Percentiles rank a stretch among this genome's conserved stretches.
Conservation (phyloP, 1,140 invertebrate genomes). For the Bombus affinis region DNA sequence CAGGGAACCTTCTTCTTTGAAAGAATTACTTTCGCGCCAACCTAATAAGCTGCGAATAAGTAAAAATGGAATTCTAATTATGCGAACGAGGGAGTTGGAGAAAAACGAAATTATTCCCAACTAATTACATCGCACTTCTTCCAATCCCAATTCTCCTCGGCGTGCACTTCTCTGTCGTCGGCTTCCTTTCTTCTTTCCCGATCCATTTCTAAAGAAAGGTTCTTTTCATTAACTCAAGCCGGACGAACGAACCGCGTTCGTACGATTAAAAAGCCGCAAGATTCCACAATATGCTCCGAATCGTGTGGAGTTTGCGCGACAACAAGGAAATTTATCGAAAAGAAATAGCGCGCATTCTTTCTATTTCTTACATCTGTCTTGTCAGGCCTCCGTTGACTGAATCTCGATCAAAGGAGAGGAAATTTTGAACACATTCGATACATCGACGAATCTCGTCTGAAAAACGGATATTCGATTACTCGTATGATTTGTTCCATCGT, state of each 20-base stretch:
- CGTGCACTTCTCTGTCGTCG: background rate
- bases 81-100: background rate
- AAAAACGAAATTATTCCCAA: constrained; percentile 35
- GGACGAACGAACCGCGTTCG: too few species aligned
- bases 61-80: constrained; percentile 46
- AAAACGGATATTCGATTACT: constrained; percentile 17
- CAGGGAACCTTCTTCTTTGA: background rate
- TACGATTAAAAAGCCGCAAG: background rate
- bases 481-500: constrained; percentile 11
- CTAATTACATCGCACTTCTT: constrained; percentile 28
- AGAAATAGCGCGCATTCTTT: background rate
- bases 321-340: background rate
- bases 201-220: background rate
- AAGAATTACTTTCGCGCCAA: constrained; percentile 4
- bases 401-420: background rate
- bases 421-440: constrained; percentile 25
- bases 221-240: constrained; percentile 15
- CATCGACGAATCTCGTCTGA: background rate
- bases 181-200: background rate
- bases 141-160: background rate
- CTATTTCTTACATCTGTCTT: background rate
- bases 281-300: background rate
- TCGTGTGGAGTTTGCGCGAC: background rate
- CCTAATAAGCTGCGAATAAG: constrained; percentile 28
- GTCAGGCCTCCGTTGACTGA: background rate